A percentile compares a stretch with the other conserved stretches of the same genome.
phyloP scores from a whole-genome alignment of 1,140 invertebrate genomes.

The Geopemphigus sp. region DNA sequence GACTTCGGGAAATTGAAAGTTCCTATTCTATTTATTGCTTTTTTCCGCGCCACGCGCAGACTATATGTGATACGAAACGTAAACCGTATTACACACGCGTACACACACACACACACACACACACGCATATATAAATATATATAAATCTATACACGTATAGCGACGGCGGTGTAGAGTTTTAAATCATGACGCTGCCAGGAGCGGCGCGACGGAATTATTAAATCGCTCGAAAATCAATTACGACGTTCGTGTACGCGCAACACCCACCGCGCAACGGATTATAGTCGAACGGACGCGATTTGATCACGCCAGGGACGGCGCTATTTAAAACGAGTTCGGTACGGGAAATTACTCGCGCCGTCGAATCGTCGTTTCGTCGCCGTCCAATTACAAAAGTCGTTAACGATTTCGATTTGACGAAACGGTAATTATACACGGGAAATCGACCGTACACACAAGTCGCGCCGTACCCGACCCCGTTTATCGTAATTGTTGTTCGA shows the following conservation, averaged over 20 bases:
- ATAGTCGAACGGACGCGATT: background rate
- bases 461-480: too few species aligned
- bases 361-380: background rate
- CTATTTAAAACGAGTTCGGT: background rate
- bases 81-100: too few species aligned
- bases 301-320: background rate
- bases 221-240: constrained; percentile 25
- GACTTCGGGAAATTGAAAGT: constrained; percentile 41
- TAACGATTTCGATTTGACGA: background rate
- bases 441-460: too few species aligned
- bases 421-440: too few species aligned
- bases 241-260: background rate
- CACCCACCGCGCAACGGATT: background rate
- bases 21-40: constrained; percentile 22
- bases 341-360: too few species aligned
- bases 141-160: background rate
- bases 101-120: too few species aligned
- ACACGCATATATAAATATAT: background rate
- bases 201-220: background rate
- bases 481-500: too few species aligned
- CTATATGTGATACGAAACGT: too few species aligned
- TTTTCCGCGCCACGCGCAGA: constrained; percentile 6
- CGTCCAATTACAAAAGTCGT: background rate
- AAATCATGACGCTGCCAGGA: background rate
- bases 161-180: background rate